Base-by-base conservation (phyloP, 1,140 invertebrate species). In the Campoletis sonorensis region DNA sequence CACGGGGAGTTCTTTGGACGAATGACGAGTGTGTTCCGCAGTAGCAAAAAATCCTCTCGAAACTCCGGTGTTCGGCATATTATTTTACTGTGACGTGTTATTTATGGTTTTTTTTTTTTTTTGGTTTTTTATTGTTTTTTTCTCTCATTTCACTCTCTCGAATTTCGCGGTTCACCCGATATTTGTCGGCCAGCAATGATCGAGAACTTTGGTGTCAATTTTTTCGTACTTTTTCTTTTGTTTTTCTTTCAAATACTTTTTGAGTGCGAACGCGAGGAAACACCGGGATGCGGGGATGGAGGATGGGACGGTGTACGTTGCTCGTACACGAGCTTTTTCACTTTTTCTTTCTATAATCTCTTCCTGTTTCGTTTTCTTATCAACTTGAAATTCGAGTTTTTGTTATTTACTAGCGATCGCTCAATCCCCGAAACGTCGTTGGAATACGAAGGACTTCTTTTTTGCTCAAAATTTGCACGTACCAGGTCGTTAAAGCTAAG, bases 1-100 rank as follows among this genome's bases (percentile, higher is more conserved):
- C 72, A 75, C 72, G 45, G 72, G 72, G 72, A 75, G 72, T 75
- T 54, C 45, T 58, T 75, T 75, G 72, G 72, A 75, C 72, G 72
- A 75, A 75, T 75, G 40, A 75, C 72, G 61, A 67, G 61, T 67
- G 23, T 75, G 23, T 75, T 75, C 49, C 72, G 72, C 72, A 33
- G 72, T 75, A 45, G 45, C 72, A 15, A 75, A 75, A 75, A 73
- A 73, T 73, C 40, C n/a, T 75, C 23, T 75, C 33, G 49, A 58
- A 23, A 75, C 18, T 67, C 61, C 61, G 61, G 61, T 67, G 61
- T 67, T 67, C 61, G 61, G 61, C 61, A 67, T 67, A 67, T 8
- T 67, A 67, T 23, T 67, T 4, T 27, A 67, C 61, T 27, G 61
- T 67, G 61, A 67, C 61, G 61, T 67, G 23, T 67, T 27, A 13